phyloP scores from a whole-genome alignment of 2,888 invertebrate genomes.

The Petrophora chlorosata region DNA sequence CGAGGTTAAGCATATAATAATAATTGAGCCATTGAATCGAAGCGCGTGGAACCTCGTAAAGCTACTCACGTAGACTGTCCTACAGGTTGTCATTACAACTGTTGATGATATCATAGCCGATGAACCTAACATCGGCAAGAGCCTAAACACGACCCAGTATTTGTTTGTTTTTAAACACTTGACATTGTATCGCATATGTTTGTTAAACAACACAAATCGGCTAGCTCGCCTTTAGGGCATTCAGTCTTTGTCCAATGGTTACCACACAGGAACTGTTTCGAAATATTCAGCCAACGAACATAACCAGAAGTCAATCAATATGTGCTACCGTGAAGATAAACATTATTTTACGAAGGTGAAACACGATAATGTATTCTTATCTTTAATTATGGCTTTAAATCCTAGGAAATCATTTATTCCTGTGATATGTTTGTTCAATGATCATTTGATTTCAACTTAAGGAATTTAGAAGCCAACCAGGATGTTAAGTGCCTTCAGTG shows the following conservation, averaged over 20 bases:
- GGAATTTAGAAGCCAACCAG: too few species aligned
- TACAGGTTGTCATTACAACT: slow-evolving; percentile 2
- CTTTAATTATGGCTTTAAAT: too few species aligned
- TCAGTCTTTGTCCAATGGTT: slow-evolving; percentile 26
- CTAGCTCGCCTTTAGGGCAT: slow-evolving; percentile 9
- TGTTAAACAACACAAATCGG: slow-evolving; percentile 23
- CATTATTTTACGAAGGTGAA: slow-evolving; percentile 14
- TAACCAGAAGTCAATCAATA: slow-evolving; percentile 29
- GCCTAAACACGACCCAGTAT: neutral
- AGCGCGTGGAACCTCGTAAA: too few species aligned
- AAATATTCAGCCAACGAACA: slow-evolving; percentile 9
- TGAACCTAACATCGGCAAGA: neutral
- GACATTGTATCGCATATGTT: slow-evolving; percentile 21
- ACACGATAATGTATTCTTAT: too few species aligned
- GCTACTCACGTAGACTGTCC: neutral
- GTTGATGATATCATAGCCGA: slow-evolving; percentile 6
- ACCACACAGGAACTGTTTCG: slow-evolving; percentile 13
- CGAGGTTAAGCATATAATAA: too few species aligned
- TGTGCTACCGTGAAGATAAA: slow-evolving; percentile 30
- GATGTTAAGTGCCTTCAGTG: too few species aligned
- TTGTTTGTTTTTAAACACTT: slow-evolving; percentile 15
- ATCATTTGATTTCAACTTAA: too few species aligned
- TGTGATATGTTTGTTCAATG: too few species aligned
- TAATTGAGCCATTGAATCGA: too few species aligned
- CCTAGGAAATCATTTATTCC: too few species aligned